Evolutionary conservation across 2,113 vertebrate species (phyloP).

Genomic region (Pholis gunnellus): DNA sequence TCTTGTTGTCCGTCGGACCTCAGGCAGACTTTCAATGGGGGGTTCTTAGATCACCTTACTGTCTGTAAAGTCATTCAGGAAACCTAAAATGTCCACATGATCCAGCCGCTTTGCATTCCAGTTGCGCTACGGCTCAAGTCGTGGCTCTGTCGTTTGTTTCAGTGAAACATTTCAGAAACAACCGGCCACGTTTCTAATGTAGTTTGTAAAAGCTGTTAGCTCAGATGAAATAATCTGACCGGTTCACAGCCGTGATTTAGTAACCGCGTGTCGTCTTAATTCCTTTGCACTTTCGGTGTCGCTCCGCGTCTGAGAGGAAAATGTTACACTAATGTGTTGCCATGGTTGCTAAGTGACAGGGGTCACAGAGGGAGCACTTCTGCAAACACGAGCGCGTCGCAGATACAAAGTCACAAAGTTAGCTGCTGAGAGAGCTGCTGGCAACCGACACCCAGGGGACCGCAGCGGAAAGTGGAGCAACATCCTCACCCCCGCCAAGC

Average conservation of each 20-base stretch:
- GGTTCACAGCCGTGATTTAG: not conserved
- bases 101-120: not conserved
- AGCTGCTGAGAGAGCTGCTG: not conserved
- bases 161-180: not conserved
- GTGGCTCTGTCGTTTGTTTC: too few species aligned
- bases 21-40: constrained; percentile 33
- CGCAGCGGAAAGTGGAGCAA: too few species aligned
- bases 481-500: too few species aligned
- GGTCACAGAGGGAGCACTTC: not conserved
- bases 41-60: constrained; percentile 50
- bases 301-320: not conserved
- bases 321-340: not conserved
- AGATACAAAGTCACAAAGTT: not conserved
- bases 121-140: not conserved
- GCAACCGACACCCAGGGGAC: not conserved
- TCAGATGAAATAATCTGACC: not conserved
- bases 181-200: not conserved
- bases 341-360: too few species aligned
- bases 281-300: not conserved
- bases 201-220: not conserved
- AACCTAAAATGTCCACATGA: constrained; percentile 32
- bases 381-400: too few species aligned
- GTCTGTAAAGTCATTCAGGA: not conserved
- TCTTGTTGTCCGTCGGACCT: constrained; percentile 48
- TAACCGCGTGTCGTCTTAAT: not conserved